These are phyloP conservation scores for Pelodiscus sinensis DNA, from an alignment of 2,113 vertebrate species.

Conservation along the genomic window DNA sequence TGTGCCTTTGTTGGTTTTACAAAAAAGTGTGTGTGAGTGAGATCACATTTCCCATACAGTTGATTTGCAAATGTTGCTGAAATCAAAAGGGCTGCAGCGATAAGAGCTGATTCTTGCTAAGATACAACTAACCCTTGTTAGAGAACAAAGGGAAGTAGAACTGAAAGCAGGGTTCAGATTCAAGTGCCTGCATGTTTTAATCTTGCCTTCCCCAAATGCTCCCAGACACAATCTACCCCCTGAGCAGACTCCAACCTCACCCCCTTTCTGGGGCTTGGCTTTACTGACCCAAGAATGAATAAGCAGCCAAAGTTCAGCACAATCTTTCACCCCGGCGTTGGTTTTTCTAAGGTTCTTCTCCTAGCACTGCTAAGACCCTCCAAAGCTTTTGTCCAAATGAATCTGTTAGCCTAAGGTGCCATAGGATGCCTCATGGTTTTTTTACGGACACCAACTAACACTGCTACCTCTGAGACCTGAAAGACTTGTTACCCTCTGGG, in stretches of 20 bases:
- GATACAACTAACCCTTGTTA: not conserved
- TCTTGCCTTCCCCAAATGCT: not conserved
- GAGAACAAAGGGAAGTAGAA: not conserved
- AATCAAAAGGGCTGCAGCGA: not conserved
- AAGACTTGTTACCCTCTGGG: not conserved
- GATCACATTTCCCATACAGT: constrained; percentile 15
- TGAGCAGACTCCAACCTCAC: not conserved
- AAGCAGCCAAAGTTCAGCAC: not conserved
- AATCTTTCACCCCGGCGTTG: not conserved
- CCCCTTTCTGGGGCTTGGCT: not conserved
- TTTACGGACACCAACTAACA: too few species aligned
- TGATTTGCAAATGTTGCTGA: not conserved
- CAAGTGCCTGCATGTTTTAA: not conserved
- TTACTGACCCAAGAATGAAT: not conserved
- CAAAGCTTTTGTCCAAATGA: too few species aligned
- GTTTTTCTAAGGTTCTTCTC: not conserved
- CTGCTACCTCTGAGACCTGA: too few species aligned
- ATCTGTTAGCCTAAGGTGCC: too few species aligned
- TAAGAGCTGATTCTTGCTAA: not conserved
- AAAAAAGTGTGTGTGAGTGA: not conserved
- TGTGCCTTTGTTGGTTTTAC: not conserved
- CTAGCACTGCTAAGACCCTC: not conserved
- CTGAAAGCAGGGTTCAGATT: not conserved
- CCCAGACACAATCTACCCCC: too few species aligned
- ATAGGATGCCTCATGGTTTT: too few species aligned